These are phyloP conservation scores for Oligia strigilis DNA, from an alignment of 2,888 invertebrate species.

Conservation along the genomic window DNA sequence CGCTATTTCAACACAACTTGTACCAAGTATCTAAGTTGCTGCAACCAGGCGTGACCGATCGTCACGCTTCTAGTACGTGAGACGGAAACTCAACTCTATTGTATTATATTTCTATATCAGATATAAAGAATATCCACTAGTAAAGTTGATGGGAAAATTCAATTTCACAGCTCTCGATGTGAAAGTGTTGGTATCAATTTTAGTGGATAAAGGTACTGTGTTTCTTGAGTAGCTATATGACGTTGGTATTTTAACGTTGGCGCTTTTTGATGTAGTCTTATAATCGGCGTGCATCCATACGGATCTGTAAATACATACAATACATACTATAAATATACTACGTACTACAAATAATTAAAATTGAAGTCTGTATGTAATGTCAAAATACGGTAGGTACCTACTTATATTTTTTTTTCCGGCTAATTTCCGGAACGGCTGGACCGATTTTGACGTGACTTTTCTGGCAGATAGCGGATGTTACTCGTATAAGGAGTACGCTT, in stretches of 20 bases:
- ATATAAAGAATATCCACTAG: constrained; percentile 67
- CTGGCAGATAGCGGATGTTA: too few species aligned
- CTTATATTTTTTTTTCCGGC: too few species aligned
- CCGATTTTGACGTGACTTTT: too few species aligned
- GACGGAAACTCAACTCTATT: constrained; percentile 74
- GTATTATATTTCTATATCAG: constrained; percentile 72
- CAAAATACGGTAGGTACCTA: too few species aligned
- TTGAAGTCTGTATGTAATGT: too few species aligned
- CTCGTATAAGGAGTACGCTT: too few species aligned
- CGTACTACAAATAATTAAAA: too few species aligned
- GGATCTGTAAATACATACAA: too few species aligned
- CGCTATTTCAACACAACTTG: constrained; percentile 32
- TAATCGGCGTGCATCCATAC: neutral
- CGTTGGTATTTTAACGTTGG: neutral
- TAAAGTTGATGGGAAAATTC: constrained; percentile 49
- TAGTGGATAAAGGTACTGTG: neutral
- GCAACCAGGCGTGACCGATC: constrained; percentile 72
- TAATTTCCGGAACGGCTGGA: too few species aligned
- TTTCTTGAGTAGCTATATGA: neutral
- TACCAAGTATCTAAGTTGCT: constrained; percentile 55
- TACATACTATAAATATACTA: too few species aligned
- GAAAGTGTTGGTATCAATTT: constrained; percentile 20
- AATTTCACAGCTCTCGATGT: constrained; percentile 37
- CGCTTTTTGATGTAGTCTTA: neutral
- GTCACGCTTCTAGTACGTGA: constrained; percentile 81